These are phyloP conservation scores for Aspidiotus rigidus DNA, from an alignment of 2,888 invertebrate genomes.

Conservation along the genomic window DNA sequence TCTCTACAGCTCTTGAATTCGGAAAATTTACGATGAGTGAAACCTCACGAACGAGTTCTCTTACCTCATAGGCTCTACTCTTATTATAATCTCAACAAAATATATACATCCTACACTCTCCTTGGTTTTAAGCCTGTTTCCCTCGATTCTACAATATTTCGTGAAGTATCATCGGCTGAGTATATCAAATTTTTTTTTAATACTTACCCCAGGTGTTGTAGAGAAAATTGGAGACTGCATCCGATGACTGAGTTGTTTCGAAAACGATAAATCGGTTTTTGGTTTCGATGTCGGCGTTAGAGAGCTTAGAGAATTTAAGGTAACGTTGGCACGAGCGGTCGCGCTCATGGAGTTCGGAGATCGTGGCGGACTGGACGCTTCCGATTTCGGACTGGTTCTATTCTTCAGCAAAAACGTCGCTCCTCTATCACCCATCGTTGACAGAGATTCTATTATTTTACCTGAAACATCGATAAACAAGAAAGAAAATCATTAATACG, in stretches of 20 bases:
- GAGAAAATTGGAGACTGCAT: constrained; percentile 8
- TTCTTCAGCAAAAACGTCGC: constrained; percentile 7
- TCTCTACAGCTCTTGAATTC: too few relatives aligned
- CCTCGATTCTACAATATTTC: too few relatives aligned
- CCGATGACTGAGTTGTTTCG: constrained; percentile 5
- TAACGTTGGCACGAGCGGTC: background rate
- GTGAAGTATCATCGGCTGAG: too few relatives aligned
- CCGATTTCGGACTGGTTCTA: constrained; percentile 22
- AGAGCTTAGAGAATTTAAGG: background rate
- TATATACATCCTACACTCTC: too few relatives aligned
- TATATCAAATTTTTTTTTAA: too few relatives aligned
- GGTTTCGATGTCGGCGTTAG: constrained; percentile 3
- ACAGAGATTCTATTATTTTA: constrained; percentile 25
- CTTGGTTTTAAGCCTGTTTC: too few relatives aligned
- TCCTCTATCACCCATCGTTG: background rate
- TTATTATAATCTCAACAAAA: too few relatives aligned
- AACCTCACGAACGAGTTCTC: too few relatives aligned
- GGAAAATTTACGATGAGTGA: too few relatives aligned
- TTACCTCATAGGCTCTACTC: too few relatives aligned
- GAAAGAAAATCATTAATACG: constrained; percentile 4
- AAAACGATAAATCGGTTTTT: constrained; percentile 19
- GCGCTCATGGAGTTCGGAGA: constrained; percentile 11
- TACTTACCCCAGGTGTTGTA: constrained; percentile 23
- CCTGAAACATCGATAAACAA: constrained; percentile 17
- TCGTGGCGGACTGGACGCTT: constrained; percentile 21